These are phyloP conservation scores for Slavum lentiscoides DNA, from an alignment of 2,888 invertebrate genomes.

Conservation along the genomic window DNA sequence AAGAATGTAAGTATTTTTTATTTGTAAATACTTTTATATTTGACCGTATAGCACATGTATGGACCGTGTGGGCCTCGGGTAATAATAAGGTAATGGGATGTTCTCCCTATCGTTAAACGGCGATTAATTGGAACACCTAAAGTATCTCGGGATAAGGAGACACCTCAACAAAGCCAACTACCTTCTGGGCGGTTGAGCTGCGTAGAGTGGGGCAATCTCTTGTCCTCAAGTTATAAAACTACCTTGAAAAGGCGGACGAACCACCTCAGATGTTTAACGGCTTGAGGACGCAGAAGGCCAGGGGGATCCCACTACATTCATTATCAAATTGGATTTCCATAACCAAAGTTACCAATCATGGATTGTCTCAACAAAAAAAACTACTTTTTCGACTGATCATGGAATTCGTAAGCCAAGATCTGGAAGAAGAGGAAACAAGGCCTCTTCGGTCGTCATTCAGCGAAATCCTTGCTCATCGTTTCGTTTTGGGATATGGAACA, in stretches of 20 bases:
- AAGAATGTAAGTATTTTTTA: too few relatives aligned
- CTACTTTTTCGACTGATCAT: slow-evolving; percentile 31
- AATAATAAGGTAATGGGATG: slow-evolving; percentile 11
- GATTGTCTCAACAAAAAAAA: slow-evolving; percentile 1
- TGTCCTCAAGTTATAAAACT: slow-evolving; percentile 13
- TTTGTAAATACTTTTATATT: too few relatives aligned
- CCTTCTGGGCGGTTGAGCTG: slow-evolving; percentile 9
- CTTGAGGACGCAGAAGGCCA: slow-evolving; percentile 26
- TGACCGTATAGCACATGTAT: too few relatives aligned
- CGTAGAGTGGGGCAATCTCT: background rate
- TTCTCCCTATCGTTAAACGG: too few relatives aligned
- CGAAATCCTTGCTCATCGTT: slow-evolving; percentile 18
- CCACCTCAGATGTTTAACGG: background rate
- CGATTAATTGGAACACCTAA: slow-evolving; percentile 27
- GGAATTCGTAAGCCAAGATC: slow-evolving; percentile 33
- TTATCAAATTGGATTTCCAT: slow-evolving; percentile 14
- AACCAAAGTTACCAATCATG: slow-evolving; percentile 16
- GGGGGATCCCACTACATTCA: slow-evolving; percentile 22
- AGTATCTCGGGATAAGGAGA: slow-evolving; percentile 30
- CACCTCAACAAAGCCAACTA: slow-evolving; percentile 17
- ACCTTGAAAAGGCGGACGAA: slow-evolving; percentile 14
- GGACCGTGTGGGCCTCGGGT: background rate
- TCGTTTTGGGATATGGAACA: background rate
- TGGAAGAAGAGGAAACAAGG: slow-evolving; percentile 25
- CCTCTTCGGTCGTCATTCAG: slow-evolving; percentile 5